These are phyloP conservation scores for Porites australiensis DNA, from an alignment of 64 coral and sea anemone genomes.

Conservation along the genomic window DNA sequence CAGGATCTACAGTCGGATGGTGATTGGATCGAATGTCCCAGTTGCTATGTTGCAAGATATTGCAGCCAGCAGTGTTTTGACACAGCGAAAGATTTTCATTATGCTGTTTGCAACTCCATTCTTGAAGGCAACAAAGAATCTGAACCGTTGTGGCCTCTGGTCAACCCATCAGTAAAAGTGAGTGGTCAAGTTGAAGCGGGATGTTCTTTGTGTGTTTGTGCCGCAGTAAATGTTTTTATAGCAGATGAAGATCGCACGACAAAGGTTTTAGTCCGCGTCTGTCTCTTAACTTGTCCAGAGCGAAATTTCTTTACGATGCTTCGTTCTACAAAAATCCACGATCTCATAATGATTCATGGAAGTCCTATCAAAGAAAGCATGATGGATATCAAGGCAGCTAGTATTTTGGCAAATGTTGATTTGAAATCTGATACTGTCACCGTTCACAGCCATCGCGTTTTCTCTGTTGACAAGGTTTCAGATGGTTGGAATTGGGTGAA, in stretches of 20 bases:
- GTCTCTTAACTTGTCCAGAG: not conserved
- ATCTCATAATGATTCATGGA: not conserved
- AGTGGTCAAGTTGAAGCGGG: not conserved
- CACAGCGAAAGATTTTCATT: not conserved
- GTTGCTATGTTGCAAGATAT: not conserved
- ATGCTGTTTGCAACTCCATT: not conserved
- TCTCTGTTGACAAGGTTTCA: not conserved
- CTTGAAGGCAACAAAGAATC: not conserved
- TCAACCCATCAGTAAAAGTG: not conserved
- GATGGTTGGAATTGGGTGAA: not conserved
- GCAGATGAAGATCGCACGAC: no score
- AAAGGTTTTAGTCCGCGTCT: not conserved
- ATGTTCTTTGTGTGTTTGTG: not conserved
- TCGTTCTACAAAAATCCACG: not conserved
- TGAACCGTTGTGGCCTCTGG: no score
- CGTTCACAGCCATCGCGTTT: not conserved
- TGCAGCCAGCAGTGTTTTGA: not conserved
- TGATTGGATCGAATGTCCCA: not conserved
- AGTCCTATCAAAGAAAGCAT: not conserved
- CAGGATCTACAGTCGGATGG: not conserved
- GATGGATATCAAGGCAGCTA: not conserved
- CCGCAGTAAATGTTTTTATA: not conserved
- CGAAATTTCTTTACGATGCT: not conserved
- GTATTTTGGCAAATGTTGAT: not conserved
- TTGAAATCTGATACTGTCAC: not conserved